Evolutionary conservation across 2,113 vertebrate species (phyloP), one percentile per base, ranked within the genome.

Genomic region (Pipa parva): DNA sequence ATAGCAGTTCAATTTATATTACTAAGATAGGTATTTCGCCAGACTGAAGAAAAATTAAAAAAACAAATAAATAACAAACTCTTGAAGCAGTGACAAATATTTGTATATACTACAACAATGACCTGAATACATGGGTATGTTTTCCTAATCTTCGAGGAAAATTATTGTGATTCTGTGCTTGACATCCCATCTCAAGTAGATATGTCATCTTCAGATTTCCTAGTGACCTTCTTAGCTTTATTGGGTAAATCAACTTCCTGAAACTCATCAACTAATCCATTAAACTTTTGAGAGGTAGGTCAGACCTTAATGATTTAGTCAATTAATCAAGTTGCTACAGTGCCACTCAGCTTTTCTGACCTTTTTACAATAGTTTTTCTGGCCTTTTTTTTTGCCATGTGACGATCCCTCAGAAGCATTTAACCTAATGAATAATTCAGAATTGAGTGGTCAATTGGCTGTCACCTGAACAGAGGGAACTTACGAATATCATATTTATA

Each of bases 321-420:
- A 78, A 78, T 80, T 81, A 80, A 83, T 85, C 82, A 81, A 59
- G 58, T 50, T 13, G 65, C 74, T 61, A 4, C 37, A 71, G 70
- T 71, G 72, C 60, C 5, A 2, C 45, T 76, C 5, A 9, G 52
- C 13, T 29, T 57, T n/a, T 63, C 26, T 33, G 66, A 73, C 66
- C 66, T 62, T 7, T 42, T 7, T 54, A 76, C 80, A 72, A 74
- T 45, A 71, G 71, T 72, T 81, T 72, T 63, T 66, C 65, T 76
- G 76, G 82, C 82, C 79, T 73, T 78, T 76, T 42, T n/a, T 65
- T 66, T 56, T 76, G 71, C 74, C 66, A 18, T n/a, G 4, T 52
- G 73, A 71, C 71, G 61, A 37, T 71, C 79, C 79, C 78, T 59
- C 50, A 31, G 78, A 66, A 72, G 68, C 77, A 71, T 72, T 78